Base-by-base conservation (phyloP, 2,113 vertebrate genomes). In the Lampris megalopsis region DNA sequence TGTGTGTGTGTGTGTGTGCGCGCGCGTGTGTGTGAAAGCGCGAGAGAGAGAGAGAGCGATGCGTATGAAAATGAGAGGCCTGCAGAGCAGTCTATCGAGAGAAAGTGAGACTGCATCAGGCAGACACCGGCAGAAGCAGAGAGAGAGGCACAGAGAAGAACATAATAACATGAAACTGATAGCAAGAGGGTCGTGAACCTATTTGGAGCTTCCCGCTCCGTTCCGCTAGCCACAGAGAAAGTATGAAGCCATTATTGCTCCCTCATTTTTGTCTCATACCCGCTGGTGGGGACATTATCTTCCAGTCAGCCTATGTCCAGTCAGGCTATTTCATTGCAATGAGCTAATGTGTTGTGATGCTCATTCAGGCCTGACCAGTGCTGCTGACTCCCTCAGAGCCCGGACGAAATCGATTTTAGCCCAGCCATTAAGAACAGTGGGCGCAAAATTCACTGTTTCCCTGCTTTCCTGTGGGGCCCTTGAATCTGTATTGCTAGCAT, bases 391-490 rank as follows among this genome's bases (percentile, higher is more conserved):
- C 64, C 65, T 74, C 73, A 62, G 73, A 78, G 58, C 0, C 8
- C 68, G 68, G 66, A 65, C 62, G 66, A 79, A 84, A 88, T 87
- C 74, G 62, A 82, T 88, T 81, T 76, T 52, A 81, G 48, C 69
- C 66, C 58, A 69, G 75, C 76, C 73, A 64, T 83, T 86, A 79
- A 74, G 80, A 73, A 42, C 63, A 59, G 71, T 75, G n/a, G 69
- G 57, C 76, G 73, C 81, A 69, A 48, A 74, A 78, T 72, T 73
- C 61, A 70, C 13, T n/a, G n/a, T 71, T 81, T 63, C 48, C 64
- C 24, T 38, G 63, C 62, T 50, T 63, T 67, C 50, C 54, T 70
- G 60, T 40, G 69, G 65, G 68, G 66, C 47, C 45, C 68, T 24
- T 64, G 53, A 38, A 60, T 82, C 58, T 71, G 59, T 66, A 24